phyloP scores from a whole-genome alignment of 1,140 invertebrate species.

The Antheraea mylitta region DNA sequence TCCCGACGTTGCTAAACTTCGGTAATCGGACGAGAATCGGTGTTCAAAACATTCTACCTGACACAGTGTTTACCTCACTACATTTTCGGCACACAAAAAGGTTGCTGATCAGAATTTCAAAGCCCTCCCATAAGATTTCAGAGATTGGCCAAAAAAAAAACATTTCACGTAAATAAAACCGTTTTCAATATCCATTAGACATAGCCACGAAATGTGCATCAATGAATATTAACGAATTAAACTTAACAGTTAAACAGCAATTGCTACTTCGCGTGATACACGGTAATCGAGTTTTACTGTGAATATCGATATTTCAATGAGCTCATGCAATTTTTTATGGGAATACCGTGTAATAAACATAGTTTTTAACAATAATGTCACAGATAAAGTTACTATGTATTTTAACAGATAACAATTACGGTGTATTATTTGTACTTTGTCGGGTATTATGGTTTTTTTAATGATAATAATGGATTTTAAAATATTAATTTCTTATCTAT shows the following conservation, averaged over 20 bases:
- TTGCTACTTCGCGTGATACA: background rate
- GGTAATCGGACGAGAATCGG: too few relatives aligned
- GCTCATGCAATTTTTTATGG: background rate
- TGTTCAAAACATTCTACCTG: too few relatives aligned
- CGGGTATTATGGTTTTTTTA: too few relatives aligned
- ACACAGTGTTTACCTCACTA: too few relatives aligned
- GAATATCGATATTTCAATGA: background rate
- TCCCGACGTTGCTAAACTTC: too few relatives aligned
- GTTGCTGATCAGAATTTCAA: too few relatives aligned
- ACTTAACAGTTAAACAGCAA: background rate
- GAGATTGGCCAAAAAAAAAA: background rate
- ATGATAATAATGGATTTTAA: too few relatives aligned
- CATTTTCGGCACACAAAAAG: too few relatives aligned
- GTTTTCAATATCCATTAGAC: background rate
- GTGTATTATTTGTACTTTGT: too few relatives aligned
- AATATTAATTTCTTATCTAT: too few relatives aligned
- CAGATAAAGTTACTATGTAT: background rate
- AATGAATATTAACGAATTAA: background rate
- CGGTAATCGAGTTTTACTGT: background rate
- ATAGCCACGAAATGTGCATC: background rate
- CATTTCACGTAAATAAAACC: background rate
- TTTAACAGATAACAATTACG: too few relatives aligned
- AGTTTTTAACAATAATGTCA: background rate
- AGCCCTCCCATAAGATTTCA: too few relatives aligned
- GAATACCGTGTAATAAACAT: background rate